These are phyloP conservation scores for Pterocles gutturalis DNA, from an alignment of 2,113 vertebrate species.

Conservation along the genomic window DNA sequence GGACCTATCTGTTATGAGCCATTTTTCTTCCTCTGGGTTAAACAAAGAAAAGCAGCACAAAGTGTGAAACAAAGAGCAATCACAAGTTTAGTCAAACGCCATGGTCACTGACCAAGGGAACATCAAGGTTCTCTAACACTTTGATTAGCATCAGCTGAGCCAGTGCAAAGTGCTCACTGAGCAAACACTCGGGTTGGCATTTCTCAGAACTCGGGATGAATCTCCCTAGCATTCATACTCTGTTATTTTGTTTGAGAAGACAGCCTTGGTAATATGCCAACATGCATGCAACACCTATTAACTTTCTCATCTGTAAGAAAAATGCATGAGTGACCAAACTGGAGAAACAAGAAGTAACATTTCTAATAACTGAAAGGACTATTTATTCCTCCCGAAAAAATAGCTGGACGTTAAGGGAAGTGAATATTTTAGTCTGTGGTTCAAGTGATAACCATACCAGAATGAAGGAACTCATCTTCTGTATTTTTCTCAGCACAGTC, in stretches of 20 bases:
- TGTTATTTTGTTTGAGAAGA: neutral
- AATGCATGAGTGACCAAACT: neutral
- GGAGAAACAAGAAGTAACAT: neutral
- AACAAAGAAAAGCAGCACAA: neutral
- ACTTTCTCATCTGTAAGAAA: neutral
- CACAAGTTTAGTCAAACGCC: neutral
- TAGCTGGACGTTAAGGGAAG: neutral
- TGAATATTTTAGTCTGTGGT: neutral
- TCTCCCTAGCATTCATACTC: neutral
- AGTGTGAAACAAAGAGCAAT: neutral
- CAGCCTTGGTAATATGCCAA: neutral
- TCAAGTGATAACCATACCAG: neutral
- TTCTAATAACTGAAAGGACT: neutral
- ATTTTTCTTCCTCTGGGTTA: neutral
- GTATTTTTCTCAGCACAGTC: neutral
- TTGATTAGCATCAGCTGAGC: neutral
- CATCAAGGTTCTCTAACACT: neutral
- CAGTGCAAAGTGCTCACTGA: neutral
- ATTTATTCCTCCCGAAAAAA: neutral
- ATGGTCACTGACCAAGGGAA: neutral
- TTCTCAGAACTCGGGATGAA: neutral
- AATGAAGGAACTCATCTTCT: neutral
- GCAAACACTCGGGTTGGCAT: neutral
- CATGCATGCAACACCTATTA: neutral
- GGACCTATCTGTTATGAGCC: neutral